phyloP scores from a whole-genome alignment of 2,797 vertebrate genomes.

The Emys orbicularis region DNA sequence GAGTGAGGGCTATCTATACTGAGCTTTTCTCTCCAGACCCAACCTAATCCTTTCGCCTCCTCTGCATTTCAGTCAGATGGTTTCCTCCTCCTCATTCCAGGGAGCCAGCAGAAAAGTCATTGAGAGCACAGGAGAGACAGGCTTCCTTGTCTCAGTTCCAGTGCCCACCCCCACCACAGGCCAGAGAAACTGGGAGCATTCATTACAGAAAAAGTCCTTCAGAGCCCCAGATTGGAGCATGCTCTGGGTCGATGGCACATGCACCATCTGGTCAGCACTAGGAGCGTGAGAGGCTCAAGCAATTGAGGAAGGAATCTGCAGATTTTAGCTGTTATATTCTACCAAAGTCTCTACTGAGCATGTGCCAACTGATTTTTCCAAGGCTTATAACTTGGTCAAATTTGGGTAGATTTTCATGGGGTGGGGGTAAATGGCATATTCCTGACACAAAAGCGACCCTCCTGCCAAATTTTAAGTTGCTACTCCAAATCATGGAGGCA shows the following conservation, averaged over 20 bases:
- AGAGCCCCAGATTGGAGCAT: background rate
- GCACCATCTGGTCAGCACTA: too few relatives aligned
- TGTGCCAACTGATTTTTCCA: background rate
- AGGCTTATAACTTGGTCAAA: background rate
- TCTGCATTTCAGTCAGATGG: background rate
- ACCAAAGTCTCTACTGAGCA: background rate
- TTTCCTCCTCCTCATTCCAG: background rate
- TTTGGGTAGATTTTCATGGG: background rate
- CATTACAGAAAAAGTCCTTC: background rate
- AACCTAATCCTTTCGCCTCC: background rate
- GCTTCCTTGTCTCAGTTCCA: background rate
- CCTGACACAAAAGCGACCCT: background rate
- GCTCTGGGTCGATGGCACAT: too few relatives aligned
- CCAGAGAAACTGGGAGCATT: background rate
- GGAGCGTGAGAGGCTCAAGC: too few relatives aligned
- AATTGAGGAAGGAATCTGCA: background rate
- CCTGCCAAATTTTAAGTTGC: background rate
- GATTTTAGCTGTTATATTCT: background rate
- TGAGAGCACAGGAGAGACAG: background rate
- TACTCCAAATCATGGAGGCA: background rate
- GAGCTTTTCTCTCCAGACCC: background rate
- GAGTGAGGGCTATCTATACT: background rate
- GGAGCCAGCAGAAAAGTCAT: background rate
- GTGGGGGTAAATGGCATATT: background rate
- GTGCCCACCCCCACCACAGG: background rate